These are phyloP conservation scores for Speoplatyrhinus poulsoni DNA, from an alignment of 2,113 vertebrate species.

Conservation along the genomic window DNA sequence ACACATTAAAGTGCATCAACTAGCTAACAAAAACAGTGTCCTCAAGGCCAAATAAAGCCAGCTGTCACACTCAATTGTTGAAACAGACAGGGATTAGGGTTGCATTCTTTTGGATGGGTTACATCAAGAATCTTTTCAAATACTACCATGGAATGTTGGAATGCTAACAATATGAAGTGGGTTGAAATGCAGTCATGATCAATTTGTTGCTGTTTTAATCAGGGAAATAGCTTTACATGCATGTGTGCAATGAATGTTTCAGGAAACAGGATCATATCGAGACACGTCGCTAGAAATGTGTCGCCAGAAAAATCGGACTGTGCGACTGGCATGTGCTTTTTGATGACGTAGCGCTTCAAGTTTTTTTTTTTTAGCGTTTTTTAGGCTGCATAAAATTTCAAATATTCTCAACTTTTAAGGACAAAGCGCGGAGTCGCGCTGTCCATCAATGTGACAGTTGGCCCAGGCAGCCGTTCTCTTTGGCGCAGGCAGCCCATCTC, in stretches of 20 bases:
- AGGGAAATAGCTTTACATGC: not conserved
- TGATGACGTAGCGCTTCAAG: too few relatives aligned
- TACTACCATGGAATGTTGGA: not conserved
- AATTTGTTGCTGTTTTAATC: slow-evolving; percentile 18
- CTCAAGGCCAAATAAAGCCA: not conserved
- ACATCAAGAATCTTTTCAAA: not conserved
- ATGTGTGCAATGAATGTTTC: slow-evolving; percentile 1
- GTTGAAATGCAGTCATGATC: not conserved
- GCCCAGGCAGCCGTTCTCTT: too few relatives aligned
- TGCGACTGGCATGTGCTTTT: too few relatives aligned
- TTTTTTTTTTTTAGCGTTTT: too few relatives aligned
- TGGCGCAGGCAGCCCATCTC: too few relatives aligned
- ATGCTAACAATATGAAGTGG: slow-evolving; percentile 4
- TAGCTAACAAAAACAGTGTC: slow-evolving; percentile 11
- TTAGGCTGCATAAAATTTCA: too few relatives aligned
- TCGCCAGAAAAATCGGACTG: too few relatives aligned
- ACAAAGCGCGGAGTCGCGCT: too few relatives aligned
- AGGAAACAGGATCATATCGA: not conserved
- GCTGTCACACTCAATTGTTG: not conserved
- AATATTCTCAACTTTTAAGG: too few relatives aligned
- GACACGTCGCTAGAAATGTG: too few relatives aligned
- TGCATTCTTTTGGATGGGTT: not conserved
- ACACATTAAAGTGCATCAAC: slow-evolving; percentile 9
- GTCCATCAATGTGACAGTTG: too few relatives aligned
- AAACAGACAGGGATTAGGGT: not conserved